Percentiles rank a stretch among this genome's conserved stretches.
Conservation (phyloP, 1,140 invertebrate genomes). For the silkworm (Bombyx mori) region ASM3026992v2 NC_085109.1:10033501-10034000, state of each 20-base stretch:
- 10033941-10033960: too few species aligned
- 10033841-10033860: constrained; percentile 81
- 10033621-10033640: constrained; percentile 60
- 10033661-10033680: constrained; percentile 89
- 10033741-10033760: constrained; percentile 99
- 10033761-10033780: constrained; percentile 94
- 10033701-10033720: constrained; percentile 87
- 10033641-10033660: constrained; percentile 89
- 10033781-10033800: constrained; percentile 94
- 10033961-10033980: too few species aligned
- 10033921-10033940: too few species aligned
- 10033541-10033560: too few species aligned
- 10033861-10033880: constrained; percentile 4
- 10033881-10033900: neutral
- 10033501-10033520: too few species aligned
- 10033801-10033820: constrained; percentile 99
- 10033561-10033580: too few species aligned
- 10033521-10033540: too few species aligned
- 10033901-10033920: too few species aligned
- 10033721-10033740: constrained; percentile 94
- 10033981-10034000: too few species aligned
- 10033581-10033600: too few species aligned
- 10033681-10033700: constrained; percentile 89
- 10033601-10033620: too few species aligned
- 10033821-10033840: constrained; percentile 98